Evolutionary conservation across 1,140 invertebrate genomes (phyloP), one percentile per base, ranked within the genome.

Genomic region (Reticulitermes speratus): DNA sequence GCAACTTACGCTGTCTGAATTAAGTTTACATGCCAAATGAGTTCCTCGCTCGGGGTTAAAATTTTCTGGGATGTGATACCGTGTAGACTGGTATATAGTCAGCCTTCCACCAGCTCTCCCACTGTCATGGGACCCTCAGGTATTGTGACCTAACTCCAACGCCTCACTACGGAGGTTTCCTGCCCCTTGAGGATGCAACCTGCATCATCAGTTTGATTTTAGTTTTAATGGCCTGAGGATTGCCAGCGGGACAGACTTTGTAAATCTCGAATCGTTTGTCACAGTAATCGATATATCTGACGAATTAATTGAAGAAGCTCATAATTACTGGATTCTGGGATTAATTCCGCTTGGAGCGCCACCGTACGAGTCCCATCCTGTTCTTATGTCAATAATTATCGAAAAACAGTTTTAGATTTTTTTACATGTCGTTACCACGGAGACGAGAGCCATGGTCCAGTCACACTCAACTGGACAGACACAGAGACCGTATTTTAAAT

Each of bases 321-420:
- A 3, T 75, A 75, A 75, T 75, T 75, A 75, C n/a, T 30, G 16
- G 9, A n/a, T 3, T 75, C 65, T 30, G 14, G 25, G 25, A 55
- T 21, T 19, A 55, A 16, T 21, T 19, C 52, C 14, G 19, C 14
- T 19, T 55, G 52, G 14, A 55, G 45, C 19, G 19, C 0, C 14
- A 55, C 19, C 14, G 16, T 75, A 25, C 6, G 30, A 9, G n/a
- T 75, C 65, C 25, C 65, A 30, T 30, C n/a, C 25, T 75, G 65
- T 75, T 75, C 65, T 75, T 75, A n/a, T n/a, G 59, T 65, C 59
- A n/a, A 25, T 65, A 65, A 65, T 65, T 21, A 75, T 75, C 65
- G n/a, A 75, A 75, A 75, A 0, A 6, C 7, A 8, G 30, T 30
- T 75, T 75, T 7, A 30, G 6, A 9, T 65, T 65, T 75, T 75